Evolutionary conservation across 2,888 invertebrate genomes (phyloP), one percentile per base, ranked within the genome.

Genomic region (Tortrix viridana): DNA sequence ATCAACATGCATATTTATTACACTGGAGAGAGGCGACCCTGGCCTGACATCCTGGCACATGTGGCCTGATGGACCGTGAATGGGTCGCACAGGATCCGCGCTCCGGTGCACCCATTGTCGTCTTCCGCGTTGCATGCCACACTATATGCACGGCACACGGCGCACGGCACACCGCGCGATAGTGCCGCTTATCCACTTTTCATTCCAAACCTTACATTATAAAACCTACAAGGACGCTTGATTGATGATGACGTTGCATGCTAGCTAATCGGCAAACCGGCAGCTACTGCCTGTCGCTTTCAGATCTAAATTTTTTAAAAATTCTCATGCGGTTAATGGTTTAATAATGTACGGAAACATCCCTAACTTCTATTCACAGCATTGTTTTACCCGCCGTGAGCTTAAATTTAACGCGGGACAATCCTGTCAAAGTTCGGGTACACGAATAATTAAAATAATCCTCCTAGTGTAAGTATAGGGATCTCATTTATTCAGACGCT

Each of bases 61-160:
- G 67, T 75, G 71, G 70, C 78, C 82, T 82, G 87, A 88, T 90
- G 88, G 84, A 82, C 81, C 88, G 85, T 87, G 85, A 86, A 86
- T 82, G 74, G 82, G 80, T 74, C 77, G 77, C 71, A 70, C 84
- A 89, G 91, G 91, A 91, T 81, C 84, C 81, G 69, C 79, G 89
- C 85, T 80, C 84, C 81, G 85, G 67, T 85, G 86, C 76, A 73
- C 77, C 81, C 80, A 85, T 87, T 89, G 88, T 89, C 76, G 77
- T 82, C 84, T 89, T 86, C 87, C 87, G 86, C 76, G 78, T 81
- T 76, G 79, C 82, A 76, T 78, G 75, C 73, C 73, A 66, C 65
- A 61, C 66, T 64, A 41, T 12, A 32, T 52, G 57, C 52, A 16
- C 55, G 14, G 18, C 37, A 54, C 50, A 56, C 61, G 44, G 20